A percentile compares a stretch with the other conserved stretches of the same genome.
These are phyloP conservation scores for Phalloptychus januarius DNA, from an alignment of 2,797 vertebrate species.

Conservation along the genomic window DNA sequence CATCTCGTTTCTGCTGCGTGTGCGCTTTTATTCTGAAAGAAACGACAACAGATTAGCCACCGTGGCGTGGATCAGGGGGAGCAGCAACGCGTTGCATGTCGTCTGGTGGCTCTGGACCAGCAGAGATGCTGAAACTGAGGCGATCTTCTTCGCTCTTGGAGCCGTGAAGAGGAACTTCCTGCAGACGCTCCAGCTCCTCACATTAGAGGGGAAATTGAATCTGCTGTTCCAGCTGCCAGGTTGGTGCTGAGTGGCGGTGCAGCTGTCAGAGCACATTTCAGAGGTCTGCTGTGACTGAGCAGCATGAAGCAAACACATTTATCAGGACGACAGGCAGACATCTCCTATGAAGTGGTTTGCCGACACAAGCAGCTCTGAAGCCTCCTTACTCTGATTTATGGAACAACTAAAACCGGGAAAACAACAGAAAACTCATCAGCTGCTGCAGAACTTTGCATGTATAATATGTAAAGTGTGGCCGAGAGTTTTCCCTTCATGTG, in stretches of 20 bases:
- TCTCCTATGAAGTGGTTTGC: not conserved
- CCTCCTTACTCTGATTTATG: not conserved
- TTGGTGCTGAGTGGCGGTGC: conserved; percentile 5
- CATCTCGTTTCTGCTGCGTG: not conserved
- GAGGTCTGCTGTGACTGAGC: conserved; percentile 24
- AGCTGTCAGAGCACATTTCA: conserved; percentile 16
- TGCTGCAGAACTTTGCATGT: no score
- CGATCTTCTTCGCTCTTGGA: conserved; percentile 1
- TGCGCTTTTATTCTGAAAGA: not conserved
- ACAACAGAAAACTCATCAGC: not conserved
- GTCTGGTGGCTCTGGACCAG: not conserved
- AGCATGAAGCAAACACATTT: conserved; percentile 9
- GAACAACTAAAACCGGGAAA: not conserved
- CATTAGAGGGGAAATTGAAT: conserved; percentile 14
- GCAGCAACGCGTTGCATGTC: not conserved
- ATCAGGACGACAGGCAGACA: not conserved
- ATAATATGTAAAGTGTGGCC: not conserved
- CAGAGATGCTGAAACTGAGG: conserved; percentile 1
- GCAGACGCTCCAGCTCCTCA: not conserved
- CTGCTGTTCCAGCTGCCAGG: conserved; percentile 1
- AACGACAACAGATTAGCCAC: not conserved
- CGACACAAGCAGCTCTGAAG: not conserved
- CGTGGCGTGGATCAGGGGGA: not conserved
- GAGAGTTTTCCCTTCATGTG: not conserved
- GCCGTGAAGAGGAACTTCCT: conserved; percentile 13